Evolutionary conservation across 2,888 invertebrate species (phyloP), one percentile per base, ranked within the genome.

Genomic region (Darwinula stevensoni): DNA sequence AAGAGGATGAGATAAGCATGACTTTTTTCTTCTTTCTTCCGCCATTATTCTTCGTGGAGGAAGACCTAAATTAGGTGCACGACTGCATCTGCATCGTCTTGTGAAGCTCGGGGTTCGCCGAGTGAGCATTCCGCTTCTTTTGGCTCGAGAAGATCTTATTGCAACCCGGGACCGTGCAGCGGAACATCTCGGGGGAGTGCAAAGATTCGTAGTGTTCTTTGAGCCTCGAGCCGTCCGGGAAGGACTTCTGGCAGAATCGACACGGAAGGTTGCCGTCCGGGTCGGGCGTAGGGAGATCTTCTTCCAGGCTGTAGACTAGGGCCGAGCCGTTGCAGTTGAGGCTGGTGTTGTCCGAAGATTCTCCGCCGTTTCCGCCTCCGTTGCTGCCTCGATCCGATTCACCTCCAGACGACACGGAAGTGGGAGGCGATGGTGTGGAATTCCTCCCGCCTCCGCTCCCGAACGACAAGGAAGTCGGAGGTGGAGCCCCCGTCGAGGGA

Each of bases 71-170:
- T n/a, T n/a, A n/a, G n/a, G n/a, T n/a, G n/a, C n/a, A n/a, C n/a
- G n/a, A n/a, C n/a, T n/a, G n/a, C n/a, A n/a, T n/a, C n/a, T n/a
- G n/a, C n/a, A n/a, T n/a, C n/a, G n/a, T n/a, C n/a, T 18, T n/a
- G 38, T 62, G 62, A 15, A 61, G 47, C 35, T 54, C 51, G 38
- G 67, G 66, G 40, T 65, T 63, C 43, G 70, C 69, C 36, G 67
- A 64, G 50, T 75, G 75, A 31, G 65, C 58, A 46, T 73, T 74
- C 37, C 75, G 60, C 40, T 68, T 67, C 38, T 72, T 70, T 41
- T 68, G 59, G 9, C 74, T 72, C 36, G 69, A 65, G 52, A 75
- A 76, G 30, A 70, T 65, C 42, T 71, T 67, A 31, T 64, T 65
- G 51, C 75, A 74, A 11, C 72, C 72, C 35, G 61, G 61, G 31